Conservation (phyloP, 1,140 invertebrate genomes). For the Lasaia peninsularis region DNA sequence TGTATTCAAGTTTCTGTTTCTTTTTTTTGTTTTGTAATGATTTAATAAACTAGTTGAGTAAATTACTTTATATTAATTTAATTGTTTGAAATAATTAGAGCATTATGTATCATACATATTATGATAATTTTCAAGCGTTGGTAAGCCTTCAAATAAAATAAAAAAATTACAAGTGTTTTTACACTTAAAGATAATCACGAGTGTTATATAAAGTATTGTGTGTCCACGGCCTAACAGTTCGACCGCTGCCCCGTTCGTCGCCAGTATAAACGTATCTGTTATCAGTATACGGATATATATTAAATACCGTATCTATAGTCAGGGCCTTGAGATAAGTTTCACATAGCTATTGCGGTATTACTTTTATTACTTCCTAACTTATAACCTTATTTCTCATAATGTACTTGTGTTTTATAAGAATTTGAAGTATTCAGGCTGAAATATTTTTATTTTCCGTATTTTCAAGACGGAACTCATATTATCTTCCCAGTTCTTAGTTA, state of each 20-base stretch:
- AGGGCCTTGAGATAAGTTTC: constrained; percentile 31
- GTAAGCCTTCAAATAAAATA: too few species aligned
- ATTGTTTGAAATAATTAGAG: too few species aligned
- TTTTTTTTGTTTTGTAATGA: too few species aligned
- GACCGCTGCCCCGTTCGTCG: constrained; percentile 38
- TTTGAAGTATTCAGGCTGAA: constrained; percentile 28
- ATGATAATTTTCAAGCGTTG: too few species aligned
- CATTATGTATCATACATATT: too few species aligned
- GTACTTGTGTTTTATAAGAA: constrained; percentile 22
- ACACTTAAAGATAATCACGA: too few species aligned
- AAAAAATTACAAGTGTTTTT: too few species aligned
- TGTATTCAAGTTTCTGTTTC: too few species aligned
- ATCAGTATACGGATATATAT: constrained; percentile 66
- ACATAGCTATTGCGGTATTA: constrained; percentile 28
- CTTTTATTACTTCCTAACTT: constrained; percentile 35
- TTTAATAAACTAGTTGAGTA: too few species aligned
- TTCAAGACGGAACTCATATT: constrained; percentile 15
- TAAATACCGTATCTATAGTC: constrained; percentile 51
- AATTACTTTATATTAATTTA: too few species aligned
- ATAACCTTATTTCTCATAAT: constrained; percentile 26
- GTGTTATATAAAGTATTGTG: too few species aligned
- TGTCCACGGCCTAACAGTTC: constrained; percentile 22
- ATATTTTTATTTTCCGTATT: constrained; percentile 28
- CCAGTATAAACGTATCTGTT: constrained; percentile 59
- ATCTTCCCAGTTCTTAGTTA: too few species aligned